A percentile compares a stretch with the other conserved stretches of the same genome.
phyloP scores from a whole-genome alignment of 1,140 invertebrate species.

The Scaptomyza hsui region DNA sequence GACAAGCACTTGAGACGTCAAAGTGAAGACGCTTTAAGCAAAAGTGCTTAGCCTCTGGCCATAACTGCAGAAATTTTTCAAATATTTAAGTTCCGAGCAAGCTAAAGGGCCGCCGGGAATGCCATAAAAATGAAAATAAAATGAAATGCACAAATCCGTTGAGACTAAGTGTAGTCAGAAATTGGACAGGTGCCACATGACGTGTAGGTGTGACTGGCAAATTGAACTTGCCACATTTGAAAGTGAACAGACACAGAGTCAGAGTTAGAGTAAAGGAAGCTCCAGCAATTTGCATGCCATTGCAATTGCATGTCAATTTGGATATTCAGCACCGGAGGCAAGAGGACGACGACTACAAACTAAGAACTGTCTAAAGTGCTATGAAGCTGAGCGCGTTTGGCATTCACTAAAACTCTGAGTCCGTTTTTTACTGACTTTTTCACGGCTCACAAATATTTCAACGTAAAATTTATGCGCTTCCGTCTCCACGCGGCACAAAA shows the following conservation, averaged over 20 bases:
- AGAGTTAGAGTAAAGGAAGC: not conserved
- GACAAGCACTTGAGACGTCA: slow-evolving; percentile 61
- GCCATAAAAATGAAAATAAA: slow-evolving; percentile 1
- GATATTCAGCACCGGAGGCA: slow-evolving; percentile 24
- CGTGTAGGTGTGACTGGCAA: slow-evolving; percentile 63
- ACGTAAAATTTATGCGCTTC: slow-evolving; percentile 71
- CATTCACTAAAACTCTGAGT: slow-evolving; percentile 49
- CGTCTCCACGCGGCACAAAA: slow-evolving; percentile 8
- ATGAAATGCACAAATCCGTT: slow-evolving; percentile 36
- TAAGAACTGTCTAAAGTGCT: slow-evolving; percentile 54
- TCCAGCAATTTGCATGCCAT: slow-evolving; percentile 69
- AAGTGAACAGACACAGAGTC: not conserved
- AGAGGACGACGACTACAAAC: not conserved
- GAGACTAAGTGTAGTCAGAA: slow-evolving; percentile 43
- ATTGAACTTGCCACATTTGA: slow-evolving; percentile 64
- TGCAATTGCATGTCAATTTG: slow-evolving; percentile 67
- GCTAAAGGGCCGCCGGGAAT: not conserved
- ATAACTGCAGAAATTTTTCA: slow-evolving; percentile 26
- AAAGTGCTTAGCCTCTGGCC: slow-evolving; percentile 32
- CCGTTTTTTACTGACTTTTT: slow-evolving; percentile 37
- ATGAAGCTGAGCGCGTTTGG: slow-evolving; percentile 8
- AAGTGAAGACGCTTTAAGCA: slow-evolving; percentile 43
- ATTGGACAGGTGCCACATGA: slow-evolving; percentile 53
- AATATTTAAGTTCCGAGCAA: slow-evolving; percentile 56
- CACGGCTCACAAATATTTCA: slow-evolving; percentile 73